phyloP scores from a whole-genome alignment of 1,140 invertebrate genomes.

The Platorchestia sp. region DNA sequence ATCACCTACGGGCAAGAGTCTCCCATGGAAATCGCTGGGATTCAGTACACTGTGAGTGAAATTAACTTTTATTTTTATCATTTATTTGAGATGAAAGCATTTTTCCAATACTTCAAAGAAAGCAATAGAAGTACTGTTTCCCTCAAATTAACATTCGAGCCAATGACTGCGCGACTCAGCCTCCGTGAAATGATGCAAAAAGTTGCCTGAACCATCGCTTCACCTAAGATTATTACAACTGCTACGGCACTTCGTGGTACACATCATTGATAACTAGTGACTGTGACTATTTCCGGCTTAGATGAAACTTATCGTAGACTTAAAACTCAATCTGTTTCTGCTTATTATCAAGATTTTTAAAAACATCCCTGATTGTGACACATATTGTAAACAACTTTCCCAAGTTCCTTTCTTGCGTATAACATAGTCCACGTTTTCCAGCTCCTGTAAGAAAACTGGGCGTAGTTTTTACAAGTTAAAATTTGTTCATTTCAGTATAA shows the following conservation, averaged over 20 bases:
- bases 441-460: no score
- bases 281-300: background rate
- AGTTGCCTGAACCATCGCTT: no score
- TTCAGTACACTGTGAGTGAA: background rate
- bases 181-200: background rate
- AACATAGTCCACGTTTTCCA: no score
- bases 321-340: background rate
- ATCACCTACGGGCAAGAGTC: conserved; percentile 15
- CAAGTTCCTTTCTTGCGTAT: no score
- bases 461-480: no score
- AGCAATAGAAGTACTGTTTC: background rate
- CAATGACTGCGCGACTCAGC: background rate
- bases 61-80: background rate
- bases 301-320: background rate
- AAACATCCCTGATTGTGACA: no score
- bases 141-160: background rate
- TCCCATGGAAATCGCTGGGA: background rate
- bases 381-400: no score
- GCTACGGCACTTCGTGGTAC: background rate
- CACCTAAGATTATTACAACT: background rate
- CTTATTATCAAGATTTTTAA: no score
- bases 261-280: no score
- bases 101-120: background rate
- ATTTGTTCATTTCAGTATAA: background rate
- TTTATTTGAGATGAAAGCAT: background rate